A percentile compares a stretch with the other conserved stretches of the same genome.
Evolutionary conservation across 2,888 invertebrate species (phyloP).

Genomic region (Tetramorium bicarinatum): DNA sequence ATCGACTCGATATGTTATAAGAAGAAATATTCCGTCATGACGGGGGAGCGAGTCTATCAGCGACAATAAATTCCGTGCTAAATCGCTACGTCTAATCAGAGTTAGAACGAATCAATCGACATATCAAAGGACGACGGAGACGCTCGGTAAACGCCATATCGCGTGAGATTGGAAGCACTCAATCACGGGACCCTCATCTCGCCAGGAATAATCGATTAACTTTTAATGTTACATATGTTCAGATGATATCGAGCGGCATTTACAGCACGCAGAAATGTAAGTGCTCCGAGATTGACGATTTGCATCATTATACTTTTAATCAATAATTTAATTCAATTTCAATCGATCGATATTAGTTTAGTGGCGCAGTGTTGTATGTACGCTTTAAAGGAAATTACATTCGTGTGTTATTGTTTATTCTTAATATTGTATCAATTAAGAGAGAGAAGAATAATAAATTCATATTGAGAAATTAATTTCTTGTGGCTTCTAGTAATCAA

Average conservation of each 20-base stretch:
- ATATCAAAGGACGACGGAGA: conserved; percentile 53
- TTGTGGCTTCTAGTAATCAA: neutral
- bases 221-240: conserved; percentile 51
- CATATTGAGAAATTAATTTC: neutral
- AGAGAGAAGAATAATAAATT: neutral
- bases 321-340: conserved; percentile 38
- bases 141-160: conserved; percentile 50
- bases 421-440: neutral
- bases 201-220: conserved; percentile 51
- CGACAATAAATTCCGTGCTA: conserved; percentile 56
- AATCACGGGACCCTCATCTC: conserved; percentile 39
- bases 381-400: neutral
- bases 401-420: neutral
- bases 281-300: conserved; percentile 37
- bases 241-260: conserved; percentile 34
- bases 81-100: conserved; percentile 52
- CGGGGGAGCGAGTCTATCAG: conserved; percentile 34
- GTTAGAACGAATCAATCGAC: conserved; percentile 53
- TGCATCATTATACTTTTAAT: conserved; percentile 51
- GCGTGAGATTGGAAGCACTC: conserved; percentile 50
- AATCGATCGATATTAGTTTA: conserved; percentile 40
- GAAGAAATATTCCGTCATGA: conserved; percentile 45
- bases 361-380: neutral
- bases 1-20: conserved; percentile 29
- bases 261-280: conserved; percentile 47